Conservation (phyloP, 2,888 invertebrate species). For the Sarcophaga variegata region DNA sequence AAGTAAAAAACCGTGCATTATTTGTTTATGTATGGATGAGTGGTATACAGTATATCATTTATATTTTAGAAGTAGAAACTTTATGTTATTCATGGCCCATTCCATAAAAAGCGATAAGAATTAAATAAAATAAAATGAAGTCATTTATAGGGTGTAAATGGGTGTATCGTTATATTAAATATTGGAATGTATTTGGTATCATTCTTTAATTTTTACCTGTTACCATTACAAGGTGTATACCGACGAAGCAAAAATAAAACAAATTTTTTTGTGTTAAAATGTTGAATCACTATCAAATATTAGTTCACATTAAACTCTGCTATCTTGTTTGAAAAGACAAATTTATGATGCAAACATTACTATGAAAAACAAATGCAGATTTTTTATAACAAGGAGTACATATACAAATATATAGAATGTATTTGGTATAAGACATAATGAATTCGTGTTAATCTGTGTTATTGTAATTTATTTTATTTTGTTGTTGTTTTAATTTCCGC, state of each 20-base stretch:
- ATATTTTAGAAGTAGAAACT: conserved; percentile 22
- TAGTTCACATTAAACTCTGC: background rate
- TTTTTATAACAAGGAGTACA: too few relatives aligned
- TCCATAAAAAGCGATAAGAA: conserved; percentile 46
- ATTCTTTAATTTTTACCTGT: background rate
- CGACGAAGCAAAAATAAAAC: too few relatives aligned
- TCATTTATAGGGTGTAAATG: conserved; percentile 32
- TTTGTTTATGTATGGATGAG: background rate
- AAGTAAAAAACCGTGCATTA: background rate
- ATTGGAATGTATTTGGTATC: background rate
- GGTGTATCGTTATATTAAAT: background rate
- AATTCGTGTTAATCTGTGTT: too few relatives aligned
- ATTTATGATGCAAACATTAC: too few relatives aligned
- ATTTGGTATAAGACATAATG: too few relatives aligned
- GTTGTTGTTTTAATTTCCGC: too few relatives aligned
- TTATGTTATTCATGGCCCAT: conserved; percentile 29
- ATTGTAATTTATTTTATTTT: too few relatives aligned
- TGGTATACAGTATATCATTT: background rate
- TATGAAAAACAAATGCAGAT: too few relatives aligned
- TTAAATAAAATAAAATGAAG: conserved; percentile 28
- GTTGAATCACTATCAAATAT: too few relatives aligned
- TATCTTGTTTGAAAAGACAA: too few relatives aligned
- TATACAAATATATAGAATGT: too few relatives aligned
- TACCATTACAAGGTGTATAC: background rate
- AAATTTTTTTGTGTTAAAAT: too few relatives aligned